Base-by-base conservation (phyloP, 2,888 invertebrate species). In the Drosophila phalerata region DNA sequence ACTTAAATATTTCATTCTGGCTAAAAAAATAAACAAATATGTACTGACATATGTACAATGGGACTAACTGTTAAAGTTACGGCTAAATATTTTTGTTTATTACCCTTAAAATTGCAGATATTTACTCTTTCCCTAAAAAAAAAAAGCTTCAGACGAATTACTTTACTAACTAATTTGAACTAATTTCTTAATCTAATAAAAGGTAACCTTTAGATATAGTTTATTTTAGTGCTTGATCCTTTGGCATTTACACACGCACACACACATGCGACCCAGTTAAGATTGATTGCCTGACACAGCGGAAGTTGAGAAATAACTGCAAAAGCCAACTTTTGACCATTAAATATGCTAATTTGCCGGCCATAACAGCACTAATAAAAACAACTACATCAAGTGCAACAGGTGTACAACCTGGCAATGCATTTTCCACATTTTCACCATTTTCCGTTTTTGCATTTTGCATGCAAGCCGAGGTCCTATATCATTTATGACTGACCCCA, bases 261-360 rank as follows among this genome's bases (percentile, higher is more conserved):
- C 47, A 37, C 28, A 28, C 28, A 28, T 8, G 3, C 60, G 60
- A 64, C 52, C 56, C 74, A 64, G 42, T 42, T 55, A 30, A 64
- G 79, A 79, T 69, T 74, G 40, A 79, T 76, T 52, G 68, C 42
- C 30, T 38, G 48, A 49, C 47, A 40, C 58, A 60, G 43, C 56
- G 53, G 58, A 64, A 57, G 43, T 61, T 53, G 40, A 78, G n/a
- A 73, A 61, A 68, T 73, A 68, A 68, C 52, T 69, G 38, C 64
- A 61, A 57, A 61, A 64, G 57, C 51, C 57, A 66, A 37, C 43
- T 13, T 49, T 68, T 58, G 45, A 38, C 74, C 61, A 76, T 68
- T 65, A 74, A 65, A 65, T 64, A 76, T 76, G 79, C 61, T 63
- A 76, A 79, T 73, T 13, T 53, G 56, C 56, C 64, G 60, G 57